Evolutionary conservation across 2,888 invertebrate species (phyloP).

Genomic region (Stenchaetothrips biformis): DNA sequence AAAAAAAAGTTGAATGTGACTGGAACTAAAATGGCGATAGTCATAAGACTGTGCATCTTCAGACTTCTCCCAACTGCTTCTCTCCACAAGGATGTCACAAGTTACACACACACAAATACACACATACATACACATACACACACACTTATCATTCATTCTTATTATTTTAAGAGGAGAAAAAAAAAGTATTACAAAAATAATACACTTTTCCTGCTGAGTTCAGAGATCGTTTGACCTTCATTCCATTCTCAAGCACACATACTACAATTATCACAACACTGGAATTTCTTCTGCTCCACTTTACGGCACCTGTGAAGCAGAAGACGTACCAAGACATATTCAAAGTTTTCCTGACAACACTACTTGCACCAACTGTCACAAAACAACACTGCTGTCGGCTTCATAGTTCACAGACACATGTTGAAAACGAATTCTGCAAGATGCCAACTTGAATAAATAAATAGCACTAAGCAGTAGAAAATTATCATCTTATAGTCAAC

Average conservation of each 20-base stretch:
- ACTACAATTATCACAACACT: slow-evolving; percentile 7
- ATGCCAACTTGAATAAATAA: background rate
- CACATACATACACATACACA: background rate
- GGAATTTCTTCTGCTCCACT: slow-evolving; percentile 13
- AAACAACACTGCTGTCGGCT: background rate
- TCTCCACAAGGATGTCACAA: background rate
- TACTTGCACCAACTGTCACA: background rate
- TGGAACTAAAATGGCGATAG: slow-evolving; percentile 10
- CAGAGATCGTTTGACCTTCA: background rate
- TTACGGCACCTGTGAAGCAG: background rate
- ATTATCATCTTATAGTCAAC: too few species aligned
- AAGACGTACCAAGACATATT: background rate
- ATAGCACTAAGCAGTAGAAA: background rate
- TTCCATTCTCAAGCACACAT: background rate
- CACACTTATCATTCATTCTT: background rate
- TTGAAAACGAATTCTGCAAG: background rate
- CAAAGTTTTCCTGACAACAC: background rate
- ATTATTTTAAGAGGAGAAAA: background rate
- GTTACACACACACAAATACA: background rate
- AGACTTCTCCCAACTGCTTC: background rate
- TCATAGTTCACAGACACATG: background rate
- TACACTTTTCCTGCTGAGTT: background rate
- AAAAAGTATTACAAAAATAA: slow-evolving; percentile 24
- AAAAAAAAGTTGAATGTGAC: slow-evolving; percentile 4
- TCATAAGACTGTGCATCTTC: slow-evolving; percentile 2